phyloP scores from a whole-genome alignment of 2,113 vertebrate genomes.

The Physeter macrocephalus region DNA sequence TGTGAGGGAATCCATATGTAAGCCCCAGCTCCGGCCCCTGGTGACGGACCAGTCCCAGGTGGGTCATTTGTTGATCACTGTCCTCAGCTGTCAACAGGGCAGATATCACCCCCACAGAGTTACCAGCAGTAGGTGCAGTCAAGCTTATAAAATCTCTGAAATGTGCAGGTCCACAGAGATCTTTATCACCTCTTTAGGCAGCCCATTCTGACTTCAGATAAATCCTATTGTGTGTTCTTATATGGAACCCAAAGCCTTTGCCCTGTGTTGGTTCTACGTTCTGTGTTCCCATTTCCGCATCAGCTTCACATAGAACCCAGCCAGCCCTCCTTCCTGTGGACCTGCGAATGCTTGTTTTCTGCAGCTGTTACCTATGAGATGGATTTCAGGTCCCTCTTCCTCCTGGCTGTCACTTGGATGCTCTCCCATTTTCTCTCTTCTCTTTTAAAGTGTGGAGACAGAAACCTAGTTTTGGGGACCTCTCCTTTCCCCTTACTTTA shows the following conservation, averaged over 20 bases:
- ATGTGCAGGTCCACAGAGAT: neutral
- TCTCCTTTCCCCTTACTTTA: neutral
- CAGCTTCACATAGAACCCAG: neutral
- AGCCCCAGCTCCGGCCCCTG: neutral
- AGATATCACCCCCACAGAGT: fast-evolving
- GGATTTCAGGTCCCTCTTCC: neutral
- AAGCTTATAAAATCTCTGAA: neutral
- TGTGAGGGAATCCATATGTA: neutral
- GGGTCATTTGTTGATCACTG: neutral
- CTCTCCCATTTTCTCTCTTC: neutral
- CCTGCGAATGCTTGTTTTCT: fast-evolving
- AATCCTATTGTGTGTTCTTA: neutral
- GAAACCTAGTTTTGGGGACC: neutral
- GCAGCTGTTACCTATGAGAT: neutral
- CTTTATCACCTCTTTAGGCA: neutral
- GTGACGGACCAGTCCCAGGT: neutral
- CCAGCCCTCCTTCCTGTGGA: too few relatives aligned
- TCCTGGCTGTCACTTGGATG: neutral
- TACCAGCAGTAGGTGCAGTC: neutral
- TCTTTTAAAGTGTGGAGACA: neutral
- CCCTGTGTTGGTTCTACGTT: neutral
- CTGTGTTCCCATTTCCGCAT: neutral
- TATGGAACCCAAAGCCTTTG: fast-evolving
- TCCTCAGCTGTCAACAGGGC: neutral
- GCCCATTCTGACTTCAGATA: neutral